Percentiles rank a stretch among this genome's conserved stretches.
These are phyloP conservation scores for Dunckerocampus dactyliophorus DNA, from an alignment of 2,113 vertebrate genomes.

Conservation along the genomic window DNA sequence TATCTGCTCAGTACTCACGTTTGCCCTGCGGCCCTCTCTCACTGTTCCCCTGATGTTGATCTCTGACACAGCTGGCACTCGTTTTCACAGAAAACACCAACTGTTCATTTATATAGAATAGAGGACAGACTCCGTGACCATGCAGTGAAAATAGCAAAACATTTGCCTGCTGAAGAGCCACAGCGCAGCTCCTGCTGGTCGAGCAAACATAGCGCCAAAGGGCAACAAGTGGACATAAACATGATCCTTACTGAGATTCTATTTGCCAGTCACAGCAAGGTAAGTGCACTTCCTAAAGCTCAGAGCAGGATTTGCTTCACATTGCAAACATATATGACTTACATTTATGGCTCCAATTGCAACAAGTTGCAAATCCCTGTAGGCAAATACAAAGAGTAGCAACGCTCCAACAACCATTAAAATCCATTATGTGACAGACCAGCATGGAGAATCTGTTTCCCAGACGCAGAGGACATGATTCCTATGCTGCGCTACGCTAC, in stretches of 20 bases:
- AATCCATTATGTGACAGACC: constrained; percentile 34
- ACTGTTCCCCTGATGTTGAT: not conserved
- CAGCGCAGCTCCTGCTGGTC: not conserved
- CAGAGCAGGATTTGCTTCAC: too few species aligned
- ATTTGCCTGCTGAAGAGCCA: too few species aligned
- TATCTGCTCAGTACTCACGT: not conserved
- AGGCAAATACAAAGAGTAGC: constrained; percentile 13
- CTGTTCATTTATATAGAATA: not conserved
- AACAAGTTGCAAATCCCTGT: not conserved
- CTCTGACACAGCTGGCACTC: not conserved
- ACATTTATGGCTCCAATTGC: not conserved
- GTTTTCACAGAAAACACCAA: not conserved
- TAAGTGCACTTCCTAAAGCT: not conserved
- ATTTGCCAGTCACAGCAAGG: not conserved
- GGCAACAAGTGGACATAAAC: not conserved
- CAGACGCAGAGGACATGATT: constrained; percentile 45
- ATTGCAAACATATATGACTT: not conserved
- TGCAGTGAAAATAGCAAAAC: not conserved
- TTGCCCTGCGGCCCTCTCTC: not conserved
- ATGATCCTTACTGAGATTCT: not conserved
- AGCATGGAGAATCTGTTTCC: constrained; percentile 39
- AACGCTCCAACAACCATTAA: constrained; percentile 22
- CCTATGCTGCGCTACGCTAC: not conserved
- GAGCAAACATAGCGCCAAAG: not conserved
- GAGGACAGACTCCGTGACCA: not conserved